These are phyloP conservation scores for Graphium colonna DNA, from an alignment of 2,888 invertebrate genomes.

Conservation along the genomic window DNA sequence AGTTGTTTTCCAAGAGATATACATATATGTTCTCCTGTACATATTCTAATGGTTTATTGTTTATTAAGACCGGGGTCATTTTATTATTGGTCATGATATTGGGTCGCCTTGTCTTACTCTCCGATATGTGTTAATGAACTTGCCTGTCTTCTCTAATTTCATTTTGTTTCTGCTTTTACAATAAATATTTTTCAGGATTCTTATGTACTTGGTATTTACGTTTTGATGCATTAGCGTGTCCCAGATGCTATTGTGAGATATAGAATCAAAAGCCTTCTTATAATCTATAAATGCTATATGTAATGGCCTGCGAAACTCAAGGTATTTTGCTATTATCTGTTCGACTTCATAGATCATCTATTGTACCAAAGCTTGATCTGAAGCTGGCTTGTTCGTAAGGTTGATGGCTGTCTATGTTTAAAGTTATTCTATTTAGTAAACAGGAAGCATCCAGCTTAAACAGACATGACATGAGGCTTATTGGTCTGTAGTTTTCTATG, in stretches of 20 bases:
- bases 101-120: no score
- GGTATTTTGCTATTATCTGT: slow-evolving; percentile 22
- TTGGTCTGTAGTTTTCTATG: no score
- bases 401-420: slow-evolving; percentile 10
- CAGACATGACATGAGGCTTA: slow-evolving; percentile 10
- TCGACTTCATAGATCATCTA: slow-evolving; percentile 22
- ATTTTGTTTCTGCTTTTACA: slow-evolving; percentile 12
- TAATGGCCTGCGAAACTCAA: slow-evolving; percentile 17
- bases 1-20: slow-evolving; percentile 26
- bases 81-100: background rate
- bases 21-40: no score
- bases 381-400: slow-evolving; percentile 19
- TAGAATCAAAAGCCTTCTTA: slow-evolving; percentile 23
- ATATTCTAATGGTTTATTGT: no score
- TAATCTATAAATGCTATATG: slow-evolving; percentile 24
- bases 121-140: slow-evolving; percentile 19
- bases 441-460: slow-evolving; percentile 22
- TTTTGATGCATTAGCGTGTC: slow-evolving; percentile 13
- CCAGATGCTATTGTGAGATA: slow-evolving; percentile 23
- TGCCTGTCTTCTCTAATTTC: slow-evolving; percentile 23
- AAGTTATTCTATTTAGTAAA: slow-evolving; percentile 2
- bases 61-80: background rate
- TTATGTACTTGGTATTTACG: slow-evolving; percentile 16
- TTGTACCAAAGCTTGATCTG: slow-evolving; percentile 12
- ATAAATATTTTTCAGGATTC: slow-evolving; percentile 16